Base-by-base conservation (phyloP, 2,797 vertebrate species). In the Rhynchotus rufescens region DNA sequence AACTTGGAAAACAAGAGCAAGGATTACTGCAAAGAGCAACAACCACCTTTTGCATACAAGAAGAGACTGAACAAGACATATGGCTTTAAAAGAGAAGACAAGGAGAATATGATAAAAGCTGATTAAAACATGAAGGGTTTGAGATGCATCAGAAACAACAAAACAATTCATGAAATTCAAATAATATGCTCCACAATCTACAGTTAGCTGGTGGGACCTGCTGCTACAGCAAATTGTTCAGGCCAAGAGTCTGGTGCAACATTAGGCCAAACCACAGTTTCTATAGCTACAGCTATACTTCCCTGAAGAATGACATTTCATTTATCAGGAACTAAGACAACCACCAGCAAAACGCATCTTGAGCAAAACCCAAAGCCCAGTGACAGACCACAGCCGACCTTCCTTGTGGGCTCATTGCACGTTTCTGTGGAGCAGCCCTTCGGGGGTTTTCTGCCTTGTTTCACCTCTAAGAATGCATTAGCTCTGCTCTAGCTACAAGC, bases 331-430 rank as follows among this genome's bases (percentile, higher is more conserved):
- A 38, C 49, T 47, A 56, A 74, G 67, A 60, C 28, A 59, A n/a
- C 20, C 5, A 3, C 15, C 9, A 42, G 45, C 73, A 83, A 65
- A 80, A 85, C 52, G 4, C n/a, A 28, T 19, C 52, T 12, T 9
- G 26, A 60, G 40, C 52, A 64, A 52, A 89, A 36, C 6, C 19
- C 9, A 1, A 38, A 42, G 8, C 10, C 20, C 40, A 45, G 38
- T 11, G 73, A 12, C 25, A 82, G 44, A 73, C 6, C 22, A 20
- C 32, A 17, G 6, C 36, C 40, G 71, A 47, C 45, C 59, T 54
- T 40, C 5, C 20, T 42, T 42, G 13, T 1, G 22, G 22, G 15
- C 0, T 2, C 8, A 8, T 8, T 9, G 19, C 15, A 12, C 7
- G 42, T 54, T 34, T 26, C 68, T 69, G 42, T 44, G 54, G 10